Evolutionary conservation across 2,797 vertebrate species (phyloP).

Genomic region (Etheostoma perlongum): DNA sequence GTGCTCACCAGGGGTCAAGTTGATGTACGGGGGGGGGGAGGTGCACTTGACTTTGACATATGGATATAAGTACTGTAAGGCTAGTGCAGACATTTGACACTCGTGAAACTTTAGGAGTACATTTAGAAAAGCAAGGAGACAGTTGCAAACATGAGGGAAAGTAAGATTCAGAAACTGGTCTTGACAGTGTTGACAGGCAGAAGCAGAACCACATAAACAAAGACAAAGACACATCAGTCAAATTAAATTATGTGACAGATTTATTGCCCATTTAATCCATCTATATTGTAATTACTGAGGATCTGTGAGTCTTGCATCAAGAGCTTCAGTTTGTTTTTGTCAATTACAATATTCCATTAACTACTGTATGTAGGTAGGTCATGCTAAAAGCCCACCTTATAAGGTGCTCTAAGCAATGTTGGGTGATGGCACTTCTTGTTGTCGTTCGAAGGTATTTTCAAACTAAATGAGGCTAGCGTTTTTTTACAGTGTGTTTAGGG

Average conservation of each 20-base stretch:
- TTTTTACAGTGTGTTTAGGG: too few relatives aligned
- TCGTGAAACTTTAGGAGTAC: constrained; percentile 49
- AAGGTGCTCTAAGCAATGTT: too few relatives aligned
- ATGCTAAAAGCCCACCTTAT: neutral
- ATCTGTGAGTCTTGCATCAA: neutral
- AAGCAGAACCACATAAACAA: neutral
- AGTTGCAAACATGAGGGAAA: constrained; percentile 13
- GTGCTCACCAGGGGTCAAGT: constrained; percentile 22
- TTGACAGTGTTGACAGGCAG: constrained; percentile 22
- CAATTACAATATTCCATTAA: neutral
- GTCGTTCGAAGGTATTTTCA: too few relatives aligned
- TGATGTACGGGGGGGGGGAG: neutral
- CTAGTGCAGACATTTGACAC: constrained; percentile 47
- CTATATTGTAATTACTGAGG: neutral
- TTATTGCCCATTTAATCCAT: too few relatives aligned
- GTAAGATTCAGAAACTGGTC: constrained; percentile 15
- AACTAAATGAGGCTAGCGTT: too few relatives aligned
- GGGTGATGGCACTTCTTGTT: too few relatives aligned
- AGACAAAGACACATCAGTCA: neutral
- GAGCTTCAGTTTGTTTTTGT: neutral
- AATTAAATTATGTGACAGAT: constrained; percentile 15
- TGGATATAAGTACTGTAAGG: constrained; percentile 13
- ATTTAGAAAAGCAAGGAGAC: constrained; percentile 35
- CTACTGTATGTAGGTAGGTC: neutral
- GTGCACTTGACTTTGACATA: constrained; percentile 54